Evolutionary conservation across 2,797 vertebrate species (phyloP), one percentile per base, ranked within the genome.

Genomic region (Enteromius treurensis): DNA sequence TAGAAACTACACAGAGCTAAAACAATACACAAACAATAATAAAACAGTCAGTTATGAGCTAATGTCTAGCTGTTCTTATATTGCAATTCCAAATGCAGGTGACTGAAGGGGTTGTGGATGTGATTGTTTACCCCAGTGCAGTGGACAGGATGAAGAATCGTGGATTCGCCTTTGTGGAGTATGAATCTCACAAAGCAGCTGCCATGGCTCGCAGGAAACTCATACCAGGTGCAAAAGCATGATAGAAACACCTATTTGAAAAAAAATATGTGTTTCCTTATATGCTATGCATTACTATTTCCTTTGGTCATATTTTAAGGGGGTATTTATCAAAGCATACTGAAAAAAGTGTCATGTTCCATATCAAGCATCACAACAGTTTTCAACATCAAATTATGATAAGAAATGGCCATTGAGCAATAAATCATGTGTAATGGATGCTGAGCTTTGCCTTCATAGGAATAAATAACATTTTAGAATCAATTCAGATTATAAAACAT

Each of bases 151-250:
- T 89, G 84, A 96, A 93, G 87, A 98, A 99, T 90, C 94, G 97
- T 85, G 97, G 97, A 60, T 99, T 98, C 78, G 97, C 97, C 34
- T 99, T 99, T 87, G 94, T 99, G 5, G 96, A 98, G 89, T 99
- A 98, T 78, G 95, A 97, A 83, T 97, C 97, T 73, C 98, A 99
- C 91, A 97, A 97, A 92, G 96, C 97, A 68, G 97, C 97, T 26
- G 98, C 97, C 1, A 96, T 98, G 95, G 98, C 97, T 58, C 92
- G 97, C 64, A 95, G 97, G 80, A 96, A 95, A 83, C 95, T 99
- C 67, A 96, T 97, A 78, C 96, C 96, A 90, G 97, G 97, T 98
- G 93, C 58, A 47, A 15, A 32, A 78, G 60, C 34, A 42, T 7
- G 9, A 55, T 17, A n/a, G 14, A 76, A 37, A 55, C 55, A 23